Evolutionary conservation across 2,113 vertebrate species (phyloP), one percentile per base, ranked within the genome.

Genomic region (Carlito syrichta): DNA sequence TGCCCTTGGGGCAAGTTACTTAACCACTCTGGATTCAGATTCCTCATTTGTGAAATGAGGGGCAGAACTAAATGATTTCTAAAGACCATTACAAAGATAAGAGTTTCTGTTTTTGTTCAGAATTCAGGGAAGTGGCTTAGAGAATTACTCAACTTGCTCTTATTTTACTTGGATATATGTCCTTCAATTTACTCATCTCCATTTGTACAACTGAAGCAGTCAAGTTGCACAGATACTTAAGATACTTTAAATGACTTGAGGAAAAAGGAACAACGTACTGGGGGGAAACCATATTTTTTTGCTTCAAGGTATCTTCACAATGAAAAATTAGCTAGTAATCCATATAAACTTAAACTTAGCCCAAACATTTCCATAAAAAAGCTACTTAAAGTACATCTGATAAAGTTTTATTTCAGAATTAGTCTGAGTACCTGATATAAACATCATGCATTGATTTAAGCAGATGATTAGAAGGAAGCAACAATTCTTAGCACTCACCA

Each of bases 1-100:
- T 56, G 97, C 74, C 97, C 86, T 66, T 12, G 76, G 86, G 97
- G 95, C 86, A 93, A 82, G 74, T 97, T 97, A 93, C 91, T 97
- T 92, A 95, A 97, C 89, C 91, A 82, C 48, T 52, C 69, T 77
- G 63, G 79, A 88, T 81, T 94, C 78, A 68, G 83, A 69, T 68
- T 95, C 93, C 60, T 97, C 58, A n/a, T 89, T 89, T 96, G 95
- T 93, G 93, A 97, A 97, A 96, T 81, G 68, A 94, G 38, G 43
- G 50, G 68, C 69, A 91, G 92, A 92, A 87, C 69, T 74, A 94
- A 84, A 88, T 82, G 52, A 95, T 96, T 97, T 95, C 93, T 92
- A 56, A 93, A 97, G 93, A 89, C 62, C 62, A 84, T 95, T 82
- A 81, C 73, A 81, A 87, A 90, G 71, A 48, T 92, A 86, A 73